Evolutionary conservation across 2,888 invertebrate species (phyloP).

Genomic region (Silvanus unidentatus): DNA sequence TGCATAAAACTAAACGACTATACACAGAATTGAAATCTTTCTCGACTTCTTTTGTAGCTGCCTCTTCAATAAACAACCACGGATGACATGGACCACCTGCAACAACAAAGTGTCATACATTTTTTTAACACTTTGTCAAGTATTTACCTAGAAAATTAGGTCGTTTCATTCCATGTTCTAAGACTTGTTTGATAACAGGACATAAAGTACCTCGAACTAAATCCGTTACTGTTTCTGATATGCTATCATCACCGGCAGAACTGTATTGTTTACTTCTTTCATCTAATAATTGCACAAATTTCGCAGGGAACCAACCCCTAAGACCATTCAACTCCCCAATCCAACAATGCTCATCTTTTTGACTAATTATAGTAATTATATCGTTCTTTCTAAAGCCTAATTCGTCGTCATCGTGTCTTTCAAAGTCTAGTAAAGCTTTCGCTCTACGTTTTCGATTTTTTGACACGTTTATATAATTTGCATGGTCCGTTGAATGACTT

Average conservation of each 20-base stretch:
- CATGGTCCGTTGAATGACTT: constrained; percentile 89
- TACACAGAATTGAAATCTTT: constrained; percentile 98
- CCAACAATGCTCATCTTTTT: constrained; percentile 98
- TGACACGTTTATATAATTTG: constrained; percentile 90
- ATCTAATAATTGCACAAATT: constrained; percentile 92
- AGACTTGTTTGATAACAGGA: constrained; percentile 86
- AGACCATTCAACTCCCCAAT: constrained; percentile 94
- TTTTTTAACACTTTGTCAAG: not conserved
- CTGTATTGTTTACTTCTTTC: constrained; percentile 90
- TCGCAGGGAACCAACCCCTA: constrained; percentile 93
- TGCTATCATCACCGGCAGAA: constrained; percentile 93
- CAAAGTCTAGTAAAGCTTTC: constrained; percentile 92
- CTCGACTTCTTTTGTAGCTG: constrained; percentile 92
- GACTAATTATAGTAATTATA: constrained; percentile 94
- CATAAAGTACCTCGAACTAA: constrained; percentile 90
- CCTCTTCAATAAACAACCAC: constrained; percentile 98
- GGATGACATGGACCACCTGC: constrained; percentile 91
- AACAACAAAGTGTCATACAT: constrained; percentile 14
- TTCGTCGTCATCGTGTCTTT: constrained; percentile 96
- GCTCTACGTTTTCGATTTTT: constrained; percentile 83
- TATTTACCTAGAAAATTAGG: constrained; percentile 70
- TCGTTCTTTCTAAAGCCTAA: constrained; percentile 97
- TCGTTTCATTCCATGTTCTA: constrained; percentile 91
- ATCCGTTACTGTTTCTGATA: constrained; percentile 94
- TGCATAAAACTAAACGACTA: constrained; percentile 91